Conservation (phyloP, 2,888 invertebrate genomes). For the Congeria kusceri region DNA sequence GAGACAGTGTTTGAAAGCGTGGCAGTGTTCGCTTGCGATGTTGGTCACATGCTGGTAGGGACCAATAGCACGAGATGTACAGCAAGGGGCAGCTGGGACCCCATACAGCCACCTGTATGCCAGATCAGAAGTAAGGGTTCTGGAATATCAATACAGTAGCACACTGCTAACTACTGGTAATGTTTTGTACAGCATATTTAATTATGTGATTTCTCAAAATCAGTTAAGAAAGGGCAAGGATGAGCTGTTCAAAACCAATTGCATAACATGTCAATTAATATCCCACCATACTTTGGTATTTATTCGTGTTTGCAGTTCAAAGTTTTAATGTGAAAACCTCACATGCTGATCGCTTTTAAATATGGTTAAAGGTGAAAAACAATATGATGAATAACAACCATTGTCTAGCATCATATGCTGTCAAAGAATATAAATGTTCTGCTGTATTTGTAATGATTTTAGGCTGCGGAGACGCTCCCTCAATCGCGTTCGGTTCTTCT, state of each 20-base stretch:
- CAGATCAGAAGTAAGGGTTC: constrained; percentile 18
- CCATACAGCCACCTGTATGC: constrained; percentile 14
- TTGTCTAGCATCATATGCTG: background rate
- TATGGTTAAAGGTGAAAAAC: background rate
- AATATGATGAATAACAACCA: background rate
- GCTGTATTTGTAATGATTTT: background rate
- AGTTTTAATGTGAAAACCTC: too few relatives aligned
- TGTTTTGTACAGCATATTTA: too few relatives aligned
- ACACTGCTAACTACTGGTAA: too few relatives aligned
- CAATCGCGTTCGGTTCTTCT: background rate
- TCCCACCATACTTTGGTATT: too few relatives aligned
- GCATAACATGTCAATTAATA: too few relatives aligned
- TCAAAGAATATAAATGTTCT: background rate
- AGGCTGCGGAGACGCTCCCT: constrained; percentile 29
- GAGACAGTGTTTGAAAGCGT: constrained; percentile 15
- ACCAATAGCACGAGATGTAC: background rate
- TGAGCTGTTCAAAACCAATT: too few relatives aligned
- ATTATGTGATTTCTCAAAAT: too few relatives aligned
- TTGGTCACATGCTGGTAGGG: constrained; percentile 11
- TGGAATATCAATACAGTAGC: too few relatives aligned
- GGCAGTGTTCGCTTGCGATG: constrained; percentile 24
- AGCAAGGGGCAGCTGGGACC: constrained; percentile 25
- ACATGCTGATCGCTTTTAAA: too few relatives aligned
- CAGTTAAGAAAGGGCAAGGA: too few relatives aligned
- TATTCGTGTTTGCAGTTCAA: too few relatives aligned